Evolutionary conservation across 2,888 invertebrate species (phyloP), one percentile per base, ranked within the genome.

Genomic region (Platerodrilus igneus): DNA sequence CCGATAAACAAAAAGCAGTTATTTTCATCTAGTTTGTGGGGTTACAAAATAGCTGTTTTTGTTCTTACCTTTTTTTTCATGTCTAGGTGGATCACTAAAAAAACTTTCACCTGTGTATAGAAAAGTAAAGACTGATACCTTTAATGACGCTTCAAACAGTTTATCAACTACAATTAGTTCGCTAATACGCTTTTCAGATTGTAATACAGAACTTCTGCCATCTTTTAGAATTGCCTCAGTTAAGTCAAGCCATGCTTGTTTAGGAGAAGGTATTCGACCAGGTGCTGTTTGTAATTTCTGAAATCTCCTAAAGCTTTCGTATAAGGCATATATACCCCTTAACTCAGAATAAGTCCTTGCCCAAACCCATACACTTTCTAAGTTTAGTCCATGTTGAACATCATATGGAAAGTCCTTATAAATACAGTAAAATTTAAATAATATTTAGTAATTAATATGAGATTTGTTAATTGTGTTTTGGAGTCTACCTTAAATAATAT

Each of bases 221-320:
- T 86, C 83, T 54, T 75, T 69, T 30, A 86, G 64, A 10, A 86
- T 72, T 1, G 77, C 74, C 39, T 81, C 77, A 0, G 81, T 76
- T 45, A 88, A 64, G 63, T 83, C 81, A 37, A 76, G 60, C 75
- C 83, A 73, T 3, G 76, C 73, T 25, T 71, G 69, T 41, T 70
- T 63, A 3, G 69, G 68, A 6, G 68, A 63, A 3, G 65, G 61
- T 23, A 68, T 59, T 23, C 67, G 51, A 2, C 62, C 63, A 1
- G 55, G 50, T 6, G 53, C 59, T 0, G 65, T 66, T 49, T 69
- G 68, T 44, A 63, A 59, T 6, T 37, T 51, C 48, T 79, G 75
- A 62, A 79, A 79, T 50, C 77, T 71, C 38, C 80, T 67, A 60
- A 83, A 87, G 27, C 74, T 76, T 46, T 74, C 76, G 61, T 86